A percentile compares a stretch with the other conserved stretches of the same genome.
Evolutionary conservation across 2,888 invertebrate species (phyloP).

Genomic region (Hydropsyche betteni): DNA sequence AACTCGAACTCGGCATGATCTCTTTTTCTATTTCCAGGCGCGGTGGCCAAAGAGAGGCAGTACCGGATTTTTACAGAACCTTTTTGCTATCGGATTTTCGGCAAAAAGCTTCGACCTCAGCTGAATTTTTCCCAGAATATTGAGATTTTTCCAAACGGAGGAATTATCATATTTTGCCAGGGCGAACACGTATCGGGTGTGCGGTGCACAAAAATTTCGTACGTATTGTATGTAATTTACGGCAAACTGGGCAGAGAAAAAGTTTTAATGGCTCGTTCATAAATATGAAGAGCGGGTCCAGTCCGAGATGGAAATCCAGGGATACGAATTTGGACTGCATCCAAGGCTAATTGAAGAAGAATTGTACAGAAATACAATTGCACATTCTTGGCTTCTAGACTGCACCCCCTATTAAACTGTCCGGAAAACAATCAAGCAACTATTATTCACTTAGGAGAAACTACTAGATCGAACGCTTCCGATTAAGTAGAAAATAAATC

Average conservation of each 20-base stretch:
- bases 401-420: background rate
- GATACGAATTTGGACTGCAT: constrained; percentile 31
- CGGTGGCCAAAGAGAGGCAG: constrained; percentile 1
- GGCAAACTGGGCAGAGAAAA: background rate
- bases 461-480: too few relatives aligned
- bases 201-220: background rate
- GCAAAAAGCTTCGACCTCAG: constrained; percentile 16
- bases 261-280: background rate
- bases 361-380: constrained; percentile 35
- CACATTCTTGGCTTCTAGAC: constrained; percentile 36
- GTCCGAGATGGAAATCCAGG: constrained; percentile 16
- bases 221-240: constrained; percentile 14
- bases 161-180: constrained; percentile 14
- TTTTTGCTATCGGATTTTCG: constrained; percentile 30
- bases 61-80: constrained; percentile 11
- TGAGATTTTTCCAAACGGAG: constrained; percentile 23
- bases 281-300: constrained; percentile 6
- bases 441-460: background rate
- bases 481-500: too few relatives aligned
- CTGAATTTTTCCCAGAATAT: constrained; percentile 15
- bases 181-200: background rate
- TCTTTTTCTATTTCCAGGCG: constrained; percentile 22
- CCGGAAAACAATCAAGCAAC: constrained; percentile 14
- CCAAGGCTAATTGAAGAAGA: constrained; percentile 41
- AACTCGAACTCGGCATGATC: constrained; percentile 28